phyloP scores from a whole-genome alignment of 2,888 invertebrate genomes.

The Meliscaeva auricollis region DNA sequence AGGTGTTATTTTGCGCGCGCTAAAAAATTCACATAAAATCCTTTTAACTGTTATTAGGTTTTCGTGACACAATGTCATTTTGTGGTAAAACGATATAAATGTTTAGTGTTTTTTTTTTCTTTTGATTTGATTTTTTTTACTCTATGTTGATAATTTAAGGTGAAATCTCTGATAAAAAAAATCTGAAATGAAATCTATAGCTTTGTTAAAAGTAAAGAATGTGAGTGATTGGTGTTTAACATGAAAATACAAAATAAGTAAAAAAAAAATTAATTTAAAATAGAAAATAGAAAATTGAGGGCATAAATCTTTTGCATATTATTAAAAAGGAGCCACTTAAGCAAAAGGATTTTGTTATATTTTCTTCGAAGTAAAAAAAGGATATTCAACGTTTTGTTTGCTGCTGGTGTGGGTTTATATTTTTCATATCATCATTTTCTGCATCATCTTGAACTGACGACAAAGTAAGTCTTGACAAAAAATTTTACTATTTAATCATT shows the following conservation, averaged over 20 bases:
- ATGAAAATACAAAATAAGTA: not conserved
- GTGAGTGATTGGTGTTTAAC: not conserved
- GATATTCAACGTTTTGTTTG: not conserved
- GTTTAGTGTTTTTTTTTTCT: conserved; percentile 25
- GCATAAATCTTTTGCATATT: not conserved
- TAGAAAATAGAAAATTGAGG: not conserved
- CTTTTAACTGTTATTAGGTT: conserved; percentile 59
- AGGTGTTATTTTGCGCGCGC: conserved; percentile 51
- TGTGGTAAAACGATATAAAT: conserved; percentile 24
- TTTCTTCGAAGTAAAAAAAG: not conserved
- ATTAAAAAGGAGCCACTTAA: conserved; percentile 8
- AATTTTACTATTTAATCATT: too few relatives aligned
- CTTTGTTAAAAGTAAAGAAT: not conserved
- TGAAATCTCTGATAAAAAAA: conserved; percentile 32
- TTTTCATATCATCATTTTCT: too few relatives aligned
- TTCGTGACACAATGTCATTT: conserved; percentile 50
- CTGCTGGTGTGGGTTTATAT: not conserved
- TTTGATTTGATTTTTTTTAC: not conserved
- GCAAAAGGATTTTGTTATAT: not conserved
- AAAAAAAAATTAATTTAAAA: not conserved
- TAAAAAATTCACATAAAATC: conserved; percentile 57
- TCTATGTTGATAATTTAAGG: conserved; percentile 17
- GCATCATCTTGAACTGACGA: too few relatives aligned
- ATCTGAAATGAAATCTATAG: conserved; percentile 18
- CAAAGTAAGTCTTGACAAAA: too few relatives aligned